Percentiles rank a stretch among this genome's conserved stretches.
These are phyloP conservation scores for Pachymerium ferrugineum DNA, from an alignment of 2,888 invertebrate genomes.

Conservation along the genomic window DNA sequence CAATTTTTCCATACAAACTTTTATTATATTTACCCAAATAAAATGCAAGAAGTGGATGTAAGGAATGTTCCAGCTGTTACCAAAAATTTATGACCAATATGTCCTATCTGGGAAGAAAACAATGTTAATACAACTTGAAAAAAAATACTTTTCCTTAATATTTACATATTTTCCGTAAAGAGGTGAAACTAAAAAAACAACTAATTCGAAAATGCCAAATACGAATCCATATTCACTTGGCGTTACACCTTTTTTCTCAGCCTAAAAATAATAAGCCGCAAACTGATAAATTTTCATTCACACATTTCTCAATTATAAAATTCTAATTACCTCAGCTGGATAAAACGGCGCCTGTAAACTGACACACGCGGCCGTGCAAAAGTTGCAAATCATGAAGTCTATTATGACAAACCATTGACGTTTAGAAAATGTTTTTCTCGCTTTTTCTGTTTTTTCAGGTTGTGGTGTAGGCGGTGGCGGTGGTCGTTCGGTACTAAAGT, in stretches of 20 bases:
- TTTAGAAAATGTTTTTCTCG: constrained; percentile 54
- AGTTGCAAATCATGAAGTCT: constrained; percentile 73
- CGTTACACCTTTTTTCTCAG: constrained; percentile 70
- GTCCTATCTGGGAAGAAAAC: constrained; percentile 55
- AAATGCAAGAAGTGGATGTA: constrained; percentile 72
- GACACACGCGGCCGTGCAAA: constrained; percentile 76
- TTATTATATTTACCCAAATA: constrained; percentile 61
- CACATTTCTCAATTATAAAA: background rate
- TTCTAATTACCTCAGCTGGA: constrained; percentile 63
- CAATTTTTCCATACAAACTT: background rate
- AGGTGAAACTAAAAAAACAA: constrained; percentile 74
- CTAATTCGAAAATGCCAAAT: constrained; percentile 77
- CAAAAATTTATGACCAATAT: constrained; percentile 69
- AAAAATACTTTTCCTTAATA: constrained; percentile 35
- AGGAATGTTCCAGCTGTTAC: constrained; percentile 78
- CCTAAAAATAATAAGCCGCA: constrained; percentile 53
- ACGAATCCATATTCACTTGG: constrained; percentile 79
- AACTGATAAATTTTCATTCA: background rate
- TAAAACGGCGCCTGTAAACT: constrained; percentile 80
- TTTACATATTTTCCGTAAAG: constrained; percentile 70
- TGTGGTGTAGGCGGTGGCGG: constrained; percentile 2
- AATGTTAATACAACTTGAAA: background rate
- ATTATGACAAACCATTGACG: constrained; percentile 71
- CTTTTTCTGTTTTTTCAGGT: background rate
- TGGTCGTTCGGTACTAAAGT: background rate